Evolutionary conservation across 2,888 invertebrate genomes (phyloP), one percentile per base, ranked within the genome.

Genomic region (Metallyticus violacea): DNA sequence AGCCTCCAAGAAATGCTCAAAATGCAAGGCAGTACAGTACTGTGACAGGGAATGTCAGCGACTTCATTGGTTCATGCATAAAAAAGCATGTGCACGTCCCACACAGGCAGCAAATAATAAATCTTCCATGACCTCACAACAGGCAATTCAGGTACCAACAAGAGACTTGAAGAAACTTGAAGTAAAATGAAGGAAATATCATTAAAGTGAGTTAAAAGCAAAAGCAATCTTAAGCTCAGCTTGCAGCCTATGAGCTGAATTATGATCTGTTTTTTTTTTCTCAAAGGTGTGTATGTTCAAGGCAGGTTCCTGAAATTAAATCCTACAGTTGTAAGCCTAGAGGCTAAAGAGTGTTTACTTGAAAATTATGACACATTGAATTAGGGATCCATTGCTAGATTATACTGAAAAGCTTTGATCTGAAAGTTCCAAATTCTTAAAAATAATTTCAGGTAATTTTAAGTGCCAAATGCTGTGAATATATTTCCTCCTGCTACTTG

Each of bases 41-140:
- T 99, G 99, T 92, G 97, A 98, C 92, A 94, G 97, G 88, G 96
- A 97, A 90, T 99, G 99, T 91, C 99, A 99, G 91, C 95, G 97
- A 89, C 93, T 99, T 81, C 99, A 97, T 91, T 97, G 97, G 97
- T 97, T 96, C 90, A 95, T 97, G 90, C 97, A 98, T 91, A 97
- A 97, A 92, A 97, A 97, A 90, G 95, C 95, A 77, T 98, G 97
- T 90, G 94, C 95, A 87, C 93, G 96, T 88, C 93, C 95, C 30
- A 91, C 91, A 87, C 90, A 91, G 88, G 40, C 40, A 62, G 40
- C 40, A 15, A 62, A 62, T 62, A 62, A 62, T 62, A 62, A 62
- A 62, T 62, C 40, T 22, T 62, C 40, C 22, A 22, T 22, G 15
- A 2, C 40, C 7, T 62, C 40, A 62, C n/a, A n/a, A n/a, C n/a